Percentiles rank a stretch among this genome's conserved stretches.
phyloP scores from a whole-genome alignment of 2,888 invertebrate species.

The Acronicta aceris region DNA sequence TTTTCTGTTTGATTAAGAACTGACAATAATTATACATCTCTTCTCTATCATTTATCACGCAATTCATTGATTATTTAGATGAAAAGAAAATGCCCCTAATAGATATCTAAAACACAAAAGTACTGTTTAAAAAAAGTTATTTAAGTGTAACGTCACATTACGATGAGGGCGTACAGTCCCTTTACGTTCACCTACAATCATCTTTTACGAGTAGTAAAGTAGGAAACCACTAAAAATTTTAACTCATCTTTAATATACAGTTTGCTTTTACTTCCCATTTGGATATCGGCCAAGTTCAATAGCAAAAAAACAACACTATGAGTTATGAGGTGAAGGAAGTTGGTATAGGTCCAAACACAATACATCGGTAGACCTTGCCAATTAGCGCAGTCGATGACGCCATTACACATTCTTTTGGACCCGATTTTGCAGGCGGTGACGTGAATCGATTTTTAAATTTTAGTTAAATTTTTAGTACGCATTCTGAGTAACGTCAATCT shows the following conservation, averaged over 20 bases:
- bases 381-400: conserved; percentile 47
- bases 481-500: conserved; percentile 33
- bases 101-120: too few species aligned
- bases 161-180: too few species aligned
- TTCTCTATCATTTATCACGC: too few species aligned
- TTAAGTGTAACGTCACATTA: too few species aligned
- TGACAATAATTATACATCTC: too few species aligned
- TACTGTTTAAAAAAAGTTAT: too few species aligned
- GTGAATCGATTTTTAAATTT: conserved; percentile 29
- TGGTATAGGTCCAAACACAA: conserved; percentile 56
- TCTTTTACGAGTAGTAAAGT: conserved; percentile 18
- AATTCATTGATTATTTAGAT: too few species aligned
- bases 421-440: conserved; percentile 26
- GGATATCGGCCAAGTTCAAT: conserved; percentile 52
- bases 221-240: conserved; percentile 15
- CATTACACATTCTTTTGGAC: conserved; percentile 34
- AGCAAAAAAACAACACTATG: conserved; percentile 50
- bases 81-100: too few species aligned
- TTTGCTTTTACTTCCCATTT: conserved; percentile 39
- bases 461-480: conserved; percentile 20
- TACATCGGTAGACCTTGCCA: conserved; percentile 39
- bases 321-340: conserved; percentile 55
- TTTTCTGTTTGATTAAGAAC: too few species aligned
- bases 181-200: not conserved
- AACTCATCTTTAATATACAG: conserved; percentile 34